Evolutionary conservation across 2,797 vertebrate species (phyloP).

Genomic region (Periparus ater): DNA sequence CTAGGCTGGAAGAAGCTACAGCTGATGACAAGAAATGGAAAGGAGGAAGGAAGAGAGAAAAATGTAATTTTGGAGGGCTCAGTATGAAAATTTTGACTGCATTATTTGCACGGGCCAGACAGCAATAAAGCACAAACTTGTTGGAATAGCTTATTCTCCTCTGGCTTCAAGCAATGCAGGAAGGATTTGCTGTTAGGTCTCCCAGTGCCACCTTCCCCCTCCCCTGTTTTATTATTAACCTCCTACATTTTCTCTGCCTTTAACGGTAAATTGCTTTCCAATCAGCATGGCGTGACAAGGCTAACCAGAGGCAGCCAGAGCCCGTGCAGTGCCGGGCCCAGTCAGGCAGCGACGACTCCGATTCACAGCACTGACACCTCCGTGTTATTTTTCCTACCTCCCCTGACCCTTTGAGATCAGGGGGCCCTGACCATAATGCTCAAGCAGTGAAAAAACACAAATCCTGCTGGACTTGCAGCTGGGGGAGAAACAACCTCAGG

Average conservation of each 20-base stretch:
- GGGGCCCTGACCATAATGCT: constrained; percentile 74
- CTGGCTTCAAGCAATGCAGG: neutral
- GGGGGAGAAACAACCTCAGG: constrained; percentile 69
- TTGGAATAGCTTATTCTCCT: neutral
- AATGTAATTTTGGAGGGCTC: neutral
- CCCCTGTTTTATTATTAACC: constrained; percentile 45
- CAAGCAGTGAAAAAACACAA: constrained; percentile 47
- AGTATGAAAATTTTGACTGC: neutral
- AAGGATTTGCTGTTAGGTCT: neutral
- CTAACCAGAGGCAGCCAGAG: constrained; percentile 76
- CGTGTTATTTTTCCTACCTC: constrained; percentile 84
- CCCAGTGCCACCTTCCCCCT: neutral
- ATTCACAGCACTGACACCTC: constrained; percentile 79
- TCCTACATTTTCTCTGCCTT: constrained; percentile 54
- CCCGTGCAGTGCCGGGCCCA: constrained; percentile 74
- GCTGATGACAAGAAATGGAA: neutral
- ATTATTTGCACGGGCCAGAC: neutral
- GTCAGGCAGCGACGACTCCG: constrained; percentile 72
- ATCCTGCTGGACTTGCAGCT: constrained; percentile 68
- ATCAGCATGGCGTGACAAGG: constrained; percentile 80
- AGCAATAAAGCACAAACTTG: neutral
- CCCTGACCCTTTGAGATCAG: constrained; percentile 83
- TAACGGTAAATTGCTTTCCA: constrained; percentile 80
- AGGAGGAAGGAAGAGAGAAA: neutral
- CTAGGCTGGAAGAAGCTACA: neutral